These are phyloP conservation scores for western clawed frog (Xenopus tropicalis) DNA, from an alignment of 2,113 vertebrate genomes.

Conservation along the genomic window DNA sequence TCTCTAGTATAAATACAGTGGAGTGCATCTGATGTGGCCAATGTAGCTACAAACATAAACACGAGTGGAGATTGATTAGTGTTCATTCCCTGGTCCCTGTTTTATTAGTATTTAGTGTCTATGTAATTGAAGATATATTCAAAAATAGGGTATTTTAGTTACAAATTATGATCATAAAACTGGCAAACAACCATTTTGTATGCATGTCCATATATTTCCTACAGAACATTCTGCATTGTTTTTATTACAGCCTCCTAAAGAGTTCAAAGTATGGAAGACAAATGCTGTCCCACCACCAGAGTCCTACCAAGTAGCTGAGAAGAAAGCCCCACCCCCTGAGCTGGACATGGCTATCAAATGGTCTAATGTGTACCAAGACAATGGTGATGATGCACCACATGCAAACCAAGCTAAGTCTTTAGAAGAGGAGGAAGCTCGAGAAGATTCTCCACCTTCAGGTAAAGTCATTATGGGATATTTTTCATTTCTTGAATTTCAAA, in stretches of 20 bases:
- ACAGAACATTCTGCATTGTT: constrained; percentile 5
- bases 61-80: too few species aligned
- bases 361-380: constrained; percentile 96
- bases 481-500: constrained; percentile 24
- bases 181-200: too few species aligned
- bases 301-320: constrained; percentile 75
- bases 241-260: constrained; percentile 73
- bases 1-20: too few species aligned
- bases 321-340: constrained; percentile 77
- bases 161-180: too few species aligned
- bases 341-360: constrained; percentile 97
- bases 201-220: not conserved
- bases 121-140: too few species aligned
- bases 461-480: not conserved
- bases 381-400: constrained; percentile 85
- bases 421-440: constrained; percentile 67
- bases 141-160: too few species aligned
- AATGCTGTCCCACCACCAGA: constrained; percentile 86
- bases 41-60: too few species aligned
- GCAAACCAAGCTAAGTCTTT: constrained; percentile 65
- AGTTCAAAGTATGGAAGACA: constrained; percentile 86
- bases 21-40: too few species aligned
- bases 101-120: too few species aligned
- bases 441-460: constrained; percentile 71
- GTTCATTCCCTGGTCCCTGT: too few species aligned